Evolutionary conservation across 2,113 vertebrate genomes (phyloP).

Genomic region (Bubo bubo): DNA sequence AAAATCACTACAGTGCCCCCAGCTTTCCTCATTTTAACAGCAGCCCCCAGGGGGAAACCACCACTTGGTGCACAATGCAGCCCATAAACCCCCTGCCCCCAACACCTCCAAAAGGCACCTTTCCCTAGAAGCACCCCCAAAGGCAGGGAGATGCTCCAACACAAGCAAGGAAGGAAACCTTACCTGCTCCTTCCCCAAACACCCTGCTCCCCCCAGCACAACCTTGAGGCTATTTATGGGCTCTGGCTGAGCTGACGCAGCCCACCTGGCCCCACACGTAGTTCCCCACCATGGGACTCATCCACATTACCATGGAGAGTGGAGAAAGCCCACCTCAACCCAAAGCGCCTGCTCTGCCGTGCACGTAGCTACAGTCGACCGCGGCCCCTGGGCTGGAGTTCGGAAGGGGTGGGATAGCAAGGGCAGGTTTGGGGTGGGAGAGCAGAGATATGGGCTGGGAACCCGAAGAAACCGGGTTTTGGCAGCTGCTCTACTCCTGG

Average conservation of each 20-base stretch:
- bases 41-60: neutral
- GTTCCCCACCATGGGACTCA: neutral
- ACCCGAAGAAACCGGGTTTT: fast-evolving
- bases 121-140: neutral
- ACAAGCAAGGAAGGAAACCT: neutral
- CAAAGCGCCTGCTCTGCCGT: fast-evolving
- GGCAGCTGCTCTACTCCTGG: neutral
- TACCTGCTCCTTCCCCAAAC: no score
- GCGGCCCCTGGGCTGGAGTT: fast-evolving
- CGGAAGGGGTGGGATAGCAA: fast-evolving
- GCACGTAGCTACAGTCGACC: fast-evolving
- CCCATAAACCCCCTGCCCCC: no score
- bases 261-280: neutral
- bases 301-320: fast-evolving
- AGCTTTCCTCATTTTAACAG: neutral
- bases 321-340: neutral
- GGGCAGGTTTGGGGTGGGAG: neutral
- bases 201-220: fast-evolving
- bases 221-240: neutral
- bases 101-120: neutral
- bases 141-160: neutral
- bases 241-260: neutral
- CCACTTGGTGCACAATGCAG: neutral
- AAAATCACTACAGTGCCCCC: no score
- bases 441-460: fast-evolving